A percentile compares a stretch with the other conserved stretches of the same genome.
Evolutionary conservation across 2,888 invertebrate species (phyloP).

Genomic region (Noctua janthe): DNA sequence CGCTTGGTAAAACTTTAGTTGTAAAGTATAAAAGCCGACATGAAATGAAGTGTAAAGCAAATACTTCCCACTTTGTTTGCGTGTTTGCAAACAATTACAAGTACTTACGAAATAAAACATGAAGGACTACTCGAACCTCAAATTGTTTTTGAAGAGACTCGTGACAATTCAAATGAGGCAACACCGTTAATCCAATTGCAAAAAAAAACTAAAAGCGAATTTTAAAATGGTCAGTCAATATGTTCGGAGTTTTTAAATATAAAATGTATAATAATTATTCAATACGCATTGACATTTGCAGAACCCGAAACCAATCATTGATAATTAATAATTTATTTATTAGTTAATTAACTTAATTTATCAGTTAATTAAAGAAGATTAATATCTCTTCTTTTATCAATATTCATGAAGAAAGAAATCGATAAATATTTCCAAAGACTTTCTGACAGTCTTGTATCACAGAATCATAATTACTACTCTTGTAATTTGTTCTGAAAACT

Average conservation of each 20-base stretch:
- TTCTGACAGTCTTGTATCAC: neutral
- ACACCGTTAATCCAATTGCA: conserved; percentile 68
- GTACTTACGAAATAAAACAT: conserved; percentile 63
- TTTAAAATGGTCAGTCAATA: conserved; percentile 13
- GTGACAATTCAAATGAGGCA: conserved; percentile 59
- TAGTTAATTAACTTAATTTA: conserved; percentile 33
- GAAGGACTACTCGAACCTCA: conserved; percentile 62
- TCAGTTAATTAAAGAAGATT: neutral
- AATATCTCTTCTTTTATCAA: neutral
- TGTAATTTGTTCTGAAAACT: conserved; percentile 38
- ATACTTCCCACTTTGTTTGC: conserved; percentile 76
- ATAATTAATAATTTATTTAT: conserved; percentile 12
- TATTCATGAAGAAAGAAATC: conserved; percentile 8
- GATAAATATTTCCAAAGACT: conserved; percentile 4
- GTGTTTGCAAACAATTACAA: conserved; percentile 78
- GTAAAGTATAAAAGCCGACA: conserved; percentile 38
- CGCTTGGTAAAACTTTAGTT: neutral
- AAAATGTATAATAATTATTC: neutral
- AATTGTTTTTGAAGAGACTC: conserved; percentile 62
- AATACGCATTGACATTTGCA: conserved; percentile 4
- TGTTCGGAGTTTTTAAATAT: conserved; percentile 3
- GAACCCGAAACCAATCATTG: neutral
- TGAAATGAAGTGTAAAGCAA: conserved; percentile 67
- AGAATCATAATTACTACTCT: neutral
- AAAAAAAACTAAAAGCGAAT: conserved; percentile 21